phyloP scores from a whole-genome alignment of 2,888 invertebrate genomes.

The Emmelina monodactyla region DNA sequence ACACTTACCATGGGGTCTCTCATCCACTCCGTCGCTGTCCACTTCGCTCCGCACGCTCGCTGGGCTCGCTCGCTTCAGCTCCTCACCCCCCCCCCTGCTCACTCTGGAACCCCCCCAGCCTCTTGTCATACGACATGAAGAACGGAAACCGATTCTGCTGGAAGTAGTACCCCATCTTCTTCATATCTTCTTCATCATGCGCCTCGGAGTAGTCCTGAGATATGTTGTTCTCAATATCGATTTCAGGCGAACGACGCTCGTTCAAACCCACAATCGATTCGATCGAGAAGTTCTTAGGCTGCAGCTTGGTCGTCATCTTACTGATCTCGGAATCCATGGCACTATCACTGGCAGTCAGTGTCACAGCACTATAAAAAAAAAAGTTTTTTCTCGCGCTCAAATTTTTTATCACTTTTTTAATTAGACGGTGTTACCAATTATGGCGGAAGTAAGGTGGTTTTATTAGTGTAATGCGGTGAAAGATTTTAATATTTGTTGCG shows the following conservation, averaged over 20 bases:
- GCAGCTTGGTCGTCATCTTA: constrained; percentile 51
- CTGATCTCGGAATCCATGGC: constrained; percentile 53
- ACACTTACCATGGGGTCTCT: constrained; percentile 46
- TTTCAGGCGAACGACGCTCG: constrained; percentile 46
- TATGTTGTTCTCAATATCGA: constrained; percentile 53
- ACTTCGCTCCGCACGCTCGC: constrained; percentile 53
- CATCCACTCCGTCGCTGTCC: constrained; percentile 55
- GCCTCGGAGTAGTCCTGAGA: constrained; percentile 43
- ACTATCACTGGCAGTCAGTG: constrained; percentile 9
- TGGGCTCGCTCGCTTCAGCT: constrained; percentile 49
- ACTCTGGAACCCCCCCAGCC: constrained; percentile 31
- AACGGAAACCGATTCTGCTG: constrained; percentile 55
- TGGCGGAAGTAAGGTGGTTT: too few relatives aligned
- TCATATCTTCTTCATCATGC: constrained; percentile 47
- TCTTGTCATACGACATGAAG: constrained; percentile 56
- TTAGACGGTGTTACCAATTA: constrained; percentile 9
- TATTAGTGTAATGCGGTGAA: too few relatives aligned
- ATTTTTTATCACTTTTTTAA: not conserved
- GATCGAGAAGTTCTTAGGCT: constrained; percentile 70
- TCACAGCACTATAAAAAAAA: constrained; percentile 4
- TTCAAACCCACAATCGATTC: constrained; percentile 66
- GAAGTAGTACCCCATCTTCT: constrained; percentile 53
- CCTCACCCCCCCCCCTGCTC: constrained; percentile 36
- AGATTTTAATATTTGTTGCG: not conserved
- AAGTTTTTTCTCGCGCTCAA: constrained; percentile 5